Conservation (phyloP, 2,888 invertebrate genomes). For the Torymus aiolomorphi region DNA sequence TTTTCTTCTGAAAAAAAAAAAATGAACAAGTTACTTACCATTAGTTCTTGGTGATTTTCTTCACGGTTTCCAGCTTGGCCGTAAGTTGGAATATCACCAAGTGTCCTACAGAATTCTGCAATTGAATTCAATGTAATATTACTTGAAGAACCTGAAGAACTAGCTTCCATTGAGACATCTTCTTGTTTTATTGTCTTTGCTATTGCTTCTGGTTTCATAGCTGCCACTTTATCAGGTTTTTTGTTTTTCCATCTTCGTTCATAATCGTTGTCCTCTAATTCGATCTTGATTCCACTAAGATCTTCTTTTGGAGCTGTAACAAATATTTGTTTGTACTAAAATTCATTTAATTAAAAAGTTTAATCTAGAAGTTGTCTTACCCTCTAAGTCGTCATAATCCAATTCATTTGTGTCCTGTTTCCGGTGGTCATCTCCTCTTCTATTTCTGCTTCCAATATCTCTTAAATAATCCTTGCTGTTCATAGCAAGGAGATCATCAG, state of each 20-base stretch:
- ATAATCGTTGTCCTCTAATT: slow-evolving; percentile 83
- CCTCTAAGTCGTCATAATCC: slow-evolving; percentile 80
- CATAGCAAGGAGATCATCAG: slow-evolving; percentile 82
- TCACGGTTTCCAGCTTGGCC: slow-evolving; percentile 94
- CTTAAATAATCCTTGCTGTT: slow-evolving; percentile 70
- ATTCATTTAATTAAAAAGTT: no score
- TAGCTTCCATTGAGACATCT: slow-evolving; percentile 61
- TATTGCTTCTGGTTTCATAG: slow-evolving; percentile 76
- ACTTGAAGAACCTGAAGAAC: slow-evolving; percentile 64
- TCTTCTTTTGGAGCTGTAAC: slow-evolving; percentile 67
- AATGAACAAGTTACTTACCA: slow-evolving; percentile 73
- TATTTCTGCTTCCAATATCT: slow-evolving; percentile 75
- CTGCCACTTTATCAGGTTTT: slow-evolving; percentile 45
- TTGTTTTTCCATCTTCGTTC: slow-evolving; percentile 79
- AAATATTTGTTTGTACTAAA: slow-evolving; percentile 56
- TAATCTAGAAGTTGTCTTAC: slow-evolving; percentile 68
- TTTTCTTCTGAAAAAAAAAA: not conserved
- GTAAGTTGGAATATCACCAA: slow-evolving; percentile 96
- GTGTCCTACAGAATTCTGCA: slow-evolving; percentile 96
- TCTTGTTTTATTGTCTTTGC: slow-evolving; percentile 78
- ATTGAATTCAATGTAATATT: slow-evolving; percentile 93
- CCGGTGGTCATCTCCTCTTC: slow-evolving; percentile 72
- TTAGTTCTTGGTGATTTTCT: slow-evolving; percentile 84
- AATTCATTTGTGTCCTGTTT: slow-evolving; percentile 77
- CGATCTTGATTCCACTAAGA: slow-evolving; percentile 78